Conservation (phyloP, 1,140 invertebrate genomes). For the Bombus impatiens region DNA sequence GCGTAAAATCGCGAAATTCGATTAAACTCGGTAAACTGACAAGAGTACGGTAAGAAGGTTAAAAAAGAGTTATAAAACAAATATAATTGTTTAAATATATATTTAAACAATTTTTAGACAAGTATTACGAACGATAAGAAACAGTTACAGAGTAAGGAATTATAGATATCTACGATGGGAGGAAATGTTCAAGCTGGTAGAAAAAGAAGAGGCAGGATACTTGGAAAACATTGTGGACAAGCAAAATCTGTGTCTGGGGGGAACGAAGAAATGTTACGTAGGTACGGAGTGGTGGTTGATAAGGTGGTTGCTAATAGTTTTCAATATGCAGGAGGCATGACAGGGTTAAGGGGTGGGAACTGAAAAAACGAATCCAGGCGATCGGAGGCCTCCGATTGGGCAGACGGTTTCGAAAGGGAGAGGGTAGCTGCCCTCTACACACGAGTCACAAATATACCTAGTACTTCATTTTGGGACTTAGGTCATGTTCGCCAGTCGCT, state of each 20-base stretch:
- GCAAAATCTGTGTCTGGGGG: not conserved
- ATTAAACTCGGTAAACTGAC: too few species aligned
- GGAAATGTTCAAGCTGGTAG: too few species aligned
- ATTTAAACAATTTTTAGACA: too few species aligned
- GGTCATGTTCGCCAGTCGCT: constrained; percentile 46
- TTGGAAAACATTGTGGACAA: accelerated
- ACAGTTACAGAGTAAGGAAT: too few species aligned
- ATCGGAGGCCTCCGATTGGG: constrained; percentile 31
- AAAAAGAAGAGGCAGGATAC: accelerated
- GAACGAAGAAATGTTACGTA: too few species aligned
- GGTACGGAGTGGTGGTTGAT: not conserved
- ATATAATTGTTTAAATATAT: too few species aligned
- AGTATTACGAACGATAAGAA: too few species aligned
- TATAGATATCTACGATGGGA: too few species aligned
- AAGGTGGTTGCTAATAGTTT: not conserved
- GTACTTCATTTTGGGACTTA: constrained; percentile 50
- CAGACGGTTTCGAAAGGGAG: constrained; percentile 14
- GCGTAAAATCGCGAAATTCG: too few species aligned
- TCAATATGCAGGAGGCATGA: not conserved
- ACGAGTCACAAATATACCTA: constrained; percentile 52
- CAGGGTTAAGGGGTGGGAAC: not conserved
- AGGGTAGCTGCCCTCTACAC: constrained; percentile 62
- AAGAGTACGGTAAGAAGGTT: too few species aligned
- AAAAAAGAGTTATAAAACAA: too few species aligned
- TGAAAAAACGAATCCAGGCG: constrained; percentile 27